Evolutionary conservation across 2,888 invertebrate genomes (phyloP), one percentile per base, ranked within the genome.

Genomic region (Zele albiditarsus): DNA sequence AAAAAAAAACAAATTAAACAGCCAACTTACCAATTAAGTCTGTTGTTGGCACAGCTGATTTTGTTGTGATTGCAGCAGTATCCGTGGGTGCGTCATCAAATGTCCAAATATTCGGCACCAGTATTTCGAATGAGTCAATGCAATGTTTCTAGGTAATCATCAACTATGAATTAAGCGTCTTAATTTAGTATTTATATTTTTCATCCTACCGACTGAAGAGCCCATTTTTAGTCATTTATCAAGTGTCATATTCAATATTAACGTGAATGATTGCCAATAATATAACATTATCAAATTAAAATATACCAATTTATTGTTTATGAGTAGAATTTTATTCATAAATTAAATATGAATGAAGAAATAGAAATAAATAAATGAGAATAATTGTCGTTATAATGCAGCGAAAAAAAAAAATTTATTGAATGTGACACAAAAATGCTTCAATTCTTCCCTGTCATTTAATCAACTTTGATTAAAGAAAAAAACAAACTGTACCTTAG

Each of bases 61-160:
- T 88, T 89, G 89, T 89, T 89, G 89, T 89, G 88, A 89, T 89
- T 89, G 87, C 89, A 89, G 89, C 88, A 89, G 86, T 82, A 85
- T 85, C 87, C 89, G 86, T 81, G 87, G 89, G 84, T 87, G 89
- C 87, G 84, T 85, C 86, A 83, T 85, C 86, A 84, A 86, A 87
- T 88, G 88, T 88, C 87, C 88, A 85, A 87, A 87, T 86, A 85
- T 78, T 88, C 87, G 86, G 88, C 87, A 87, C 86, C 84, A 87
- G 87, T 88, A 87, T 77, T 86, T 88, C 86, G 85, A 88, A 87
- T 88, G 87, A 88, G 87, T 89, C 89, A 87, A 86, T 89, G 86
- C 88, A 87, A 74, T 71, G 53, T 87, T 89, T 85, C 86, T 88
- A 89, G 89, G 89, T 89, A 89, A 89, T 89, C 89, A 89, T 86